Percentiles rank a stretch among this genome's conserved stretches.
phyloP scores from a whole-genome alignment of 2,113 vertebrate species.

The Corvus moneduloides region DNA sequence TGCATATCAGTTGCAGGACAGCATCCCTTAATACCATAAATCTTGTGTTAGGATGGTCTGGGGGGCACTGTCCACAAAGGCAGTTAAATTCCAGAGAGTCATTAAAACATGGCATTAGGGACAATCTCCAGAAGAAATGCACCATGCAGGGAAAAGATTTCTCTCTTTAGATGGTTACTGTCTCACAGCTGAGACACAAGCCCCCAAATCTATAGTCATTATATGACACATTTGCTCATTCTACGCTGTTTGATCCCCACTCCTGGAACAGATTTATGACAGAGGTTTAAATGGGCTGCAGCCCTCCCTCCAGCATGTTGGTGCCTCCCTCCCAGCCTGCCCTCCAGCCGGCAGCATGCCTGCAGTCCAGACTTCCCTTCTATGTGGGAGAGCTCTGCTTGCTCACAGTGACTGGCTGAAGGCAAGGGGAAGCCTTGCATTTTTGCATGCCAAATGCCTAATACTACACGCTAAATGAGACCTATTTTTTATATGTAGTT shows the following conservation, averaged over 20 bases:
- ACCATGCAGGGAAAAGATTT: not conserved
- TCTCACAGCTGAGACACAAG: fast-evolving
- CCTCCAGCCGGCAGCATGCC: fast-evolving
- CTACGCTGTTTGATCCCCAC: not conserved
- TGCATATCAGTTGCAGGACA: not conserved
- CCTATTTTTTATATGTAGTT: conserved; percentile 37
- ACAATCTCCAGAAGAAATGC: not conserved
- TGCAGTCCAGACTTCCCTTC: not conserved
- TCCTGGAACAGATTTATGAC: not conserved
- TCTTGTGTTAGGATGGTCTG: not conserved
- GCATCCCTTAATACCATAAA: not conserved
- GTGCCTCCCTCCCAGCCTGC: not conserved
- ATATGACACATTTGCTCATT: not conserved
- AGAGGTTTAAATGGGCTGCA: not conserved
- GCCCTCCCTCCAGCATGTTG: not conserved
- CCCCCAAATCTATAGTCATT: not conserved
- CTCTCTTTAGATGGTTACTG: not conserved
- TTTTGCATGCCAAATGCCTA: conserved; percentile 9
- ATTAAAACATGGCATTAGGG: not conserved
- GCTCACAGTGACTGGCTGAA: not conserved
- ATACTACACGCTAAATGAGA: conserved; percentile 1
- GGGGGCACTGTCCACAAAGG: not conserved
- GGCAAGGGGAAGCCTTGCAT: not conserved
- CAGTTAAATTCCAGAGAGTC: not conserved
- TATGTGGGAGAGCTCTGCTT: not conserved